phyloP scores from a whole-genome alignment of 2,113 vertebrate species.

The Syngnathus floridae region DNA sequence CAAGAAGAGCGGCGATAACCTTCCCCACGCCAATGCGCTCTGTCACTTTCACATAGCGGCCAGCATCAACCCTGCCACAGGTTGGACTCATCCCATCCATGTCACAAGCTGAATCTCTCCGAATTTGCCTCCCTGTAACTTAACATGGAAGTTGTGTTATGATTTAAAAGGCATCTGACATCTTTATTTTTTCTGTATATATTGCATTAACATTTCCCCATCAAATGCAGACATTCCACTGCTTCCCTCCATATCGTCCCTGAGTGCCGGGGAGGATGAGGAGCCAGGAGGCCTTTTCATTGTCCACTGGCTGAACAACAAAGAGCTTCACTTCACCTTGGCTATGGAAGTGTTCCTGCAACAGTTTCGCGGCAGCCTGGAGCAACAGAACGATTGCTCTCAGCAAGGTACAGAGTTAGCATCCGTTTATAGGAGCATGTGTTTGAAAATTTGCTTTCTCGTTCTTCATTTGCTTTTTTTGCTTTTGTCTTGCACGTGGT shows the following conservation, averaged over 20 bases:
- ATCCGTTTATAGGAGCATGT: background rate
- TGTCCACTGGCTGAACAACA: conserved; percentile 97
- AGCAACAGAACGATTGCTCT: conserved; percentile 75
- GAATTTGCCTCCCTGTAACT: background rate
- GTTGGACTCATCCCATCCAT: conserved; percentile 19
- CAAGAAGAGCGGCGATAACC: conserved; percentile 68
- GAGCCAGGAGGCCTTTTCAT: conserved; percentile 87
- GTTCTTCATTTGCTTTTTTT: background rate
- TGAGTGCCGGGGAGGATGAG: conserved; percentile 80
- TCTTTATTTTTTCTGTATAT: background rate
- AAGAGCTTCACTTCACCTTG: conserved; percentile 91
- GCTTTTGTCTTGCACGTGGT: background rate
- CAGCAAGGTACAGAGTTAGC: conserved; percentile 73
- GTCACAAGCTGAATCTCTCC: background rate
- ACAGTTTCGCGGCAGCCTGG: conserved; percentile 80
- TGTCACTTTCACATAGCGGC: conserved; percentile 98
- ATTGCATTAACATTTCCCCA: background rate
- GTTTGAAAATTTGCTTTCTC: background rate
- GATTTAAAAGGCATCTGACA: conserved; percentile 5
- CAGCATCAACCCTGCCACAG: conserved; percentile 96
- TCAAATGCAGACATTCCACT: conserved; percentile 85
- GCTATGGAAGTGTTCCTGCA: conserved; percentile 96
- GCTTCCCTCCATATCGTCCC: conserved; percentile 91
- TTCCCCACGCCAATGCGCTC: conserved; percentile 84
- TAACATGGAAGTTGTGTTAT: conserved; percentile 7